A percentile compares a stretch with the other conserved stretches of the same genome.
Evolutionary conservation across 1,140 invertebrate species (phyloP).

Genomic region (Neoseiulus cucumeris): DNA sequence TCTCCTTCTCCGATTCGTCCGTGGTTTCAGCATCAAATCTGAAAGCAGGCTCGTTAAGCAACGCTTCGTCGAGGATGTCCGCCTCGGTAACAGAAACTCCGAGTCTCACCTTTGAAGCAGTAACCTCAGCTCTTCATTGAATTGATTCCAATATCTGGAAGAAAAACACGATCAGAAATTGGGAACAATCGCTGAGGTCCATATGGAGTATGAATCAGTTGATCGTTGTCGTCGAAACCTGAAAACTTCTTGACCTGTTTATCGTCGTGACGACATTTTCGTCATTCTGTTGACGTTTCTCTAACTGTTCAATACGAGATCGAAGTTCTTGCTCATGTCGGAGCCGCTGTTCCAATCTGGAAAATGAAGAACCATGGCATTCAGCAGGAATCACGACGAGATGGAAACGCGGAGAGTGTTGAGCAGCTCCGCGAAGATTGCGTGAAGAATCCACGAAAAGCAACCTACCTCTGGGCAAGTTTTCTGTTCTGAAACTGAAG

Average conservation of each 20-base stretch:
- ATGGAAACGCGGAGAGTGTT: conserved; percentile 9
- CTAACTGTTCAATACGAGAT: conserved; percentile 81
- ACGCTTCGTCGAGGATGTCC: too few relatives aligned
- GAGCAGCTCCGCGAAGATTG: not conserved
- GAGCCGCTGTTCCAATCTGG: conserved; percentile 59
- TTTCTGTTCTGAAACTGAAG: conserved; percentile 93
- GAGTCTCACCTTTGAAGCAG: conserved; percentile 46
- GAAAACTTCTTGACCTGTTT: conserved; percentile 49
- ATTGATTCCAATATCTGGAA: conserved; percentile 18
- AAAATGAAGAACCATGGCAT: conserved; percentile 40
- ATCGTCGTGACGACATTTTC: conserved; percentile 94
- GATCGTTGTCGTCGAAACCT: too few relatives aligned
- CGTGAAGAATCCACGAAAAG: not conserved
- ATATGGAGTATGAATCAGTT: too few relatives aligned
- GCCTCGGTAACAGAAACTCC: too few relatives aligned
- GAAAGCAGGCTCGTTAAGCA: too few relatives aligned
- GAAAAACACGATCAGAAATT: conserved; percentile 1
- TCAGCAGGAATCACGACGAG: conserved; percentile 14
- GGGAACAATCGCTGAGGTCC: too few relatives aligned
- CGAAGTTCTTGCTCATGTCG: conserved; percentile 68
- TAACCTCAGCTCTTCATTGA: conserved; percentile 89
- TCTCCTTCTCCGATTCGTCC: conserved; percentile 83
- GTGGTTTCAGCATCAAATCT: conserved; percentile 85
- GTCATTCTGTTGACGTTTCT: conserved; percentile 88
- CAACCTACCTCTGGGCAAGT: conserved; percentile 43